These are phyloP conservation scores for Lagria hirta DNA, from an alignment of 2,888 invertebrate genomes.

Conservation along the genomic window DNA sequence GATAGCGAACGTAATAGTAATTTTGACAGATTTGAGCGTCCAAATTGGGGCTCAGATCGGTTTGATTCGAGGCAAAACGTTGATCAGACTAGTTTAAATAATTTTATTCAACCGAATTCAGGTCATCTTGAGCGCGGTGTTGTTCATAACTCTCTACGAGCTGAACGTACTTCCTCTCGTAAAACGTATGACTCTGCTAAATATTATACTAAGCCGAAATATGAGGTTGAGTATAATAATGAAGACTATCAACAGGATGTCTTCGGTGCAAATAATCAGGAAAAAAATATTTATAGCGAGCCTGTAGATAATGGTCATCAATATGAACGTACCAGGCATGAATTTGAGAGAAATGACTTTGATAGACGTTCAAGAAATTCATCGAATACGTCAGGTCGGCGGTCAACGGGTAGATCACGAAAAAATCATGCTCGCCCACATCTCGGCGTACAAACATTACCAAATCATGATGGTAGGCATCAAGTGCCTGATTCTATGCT, in stretches of 20 bases:
- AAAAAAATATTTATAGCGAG: constrained; percentile 57
- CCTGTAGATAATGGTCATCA: constrained; percentile 50
- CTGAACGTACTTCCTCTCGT: constrained; percentile 43
- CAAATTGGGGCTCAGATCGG: constrained; percentile 60
- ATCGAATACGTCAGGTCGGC: constrained; percentile 50
- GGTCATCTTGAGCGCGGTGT: constrained; percentile 45
- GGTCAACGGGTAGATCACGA: constrained; percentile 52
- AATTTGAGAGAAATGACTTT: constrained; percentile 63
- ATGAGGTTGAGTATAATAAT: constrained; percentile 48
- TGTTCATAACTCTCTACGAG: constrained; percentile 41
- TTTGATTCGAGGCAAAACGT: constrained; percentile 61
- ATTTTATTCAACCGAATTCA: constrained; percentile 45
- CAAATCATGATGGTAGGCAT: constrained; percentile 58
- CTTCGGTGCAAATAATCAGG: constrained; percentile 54
- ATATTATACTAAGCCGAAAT: constrained; percentile 50
- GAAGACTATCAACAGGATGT: constrained; percentile 47
- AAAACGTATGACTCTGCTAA: constrained; percentile 50
- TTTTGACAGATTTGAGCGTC: constrained; percentile 58
- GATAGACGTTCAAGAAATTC: constrained; percentile 52
- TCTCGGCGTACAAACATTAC: constrained; percentile 61
- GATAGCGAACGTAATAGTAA: constrained; percentile 58
- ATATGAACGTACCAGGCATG: constrained; percentile 55
- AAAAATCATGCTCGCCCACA: constrained; percentile 56
- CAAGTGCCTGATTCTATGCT: constrained; percentile 72
- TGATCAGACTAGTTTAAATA: constrained; percentile 44